Base-by-base conservation (phyloP, 1,140 invertebrate species). In the Plutomurus gul region DNA sequence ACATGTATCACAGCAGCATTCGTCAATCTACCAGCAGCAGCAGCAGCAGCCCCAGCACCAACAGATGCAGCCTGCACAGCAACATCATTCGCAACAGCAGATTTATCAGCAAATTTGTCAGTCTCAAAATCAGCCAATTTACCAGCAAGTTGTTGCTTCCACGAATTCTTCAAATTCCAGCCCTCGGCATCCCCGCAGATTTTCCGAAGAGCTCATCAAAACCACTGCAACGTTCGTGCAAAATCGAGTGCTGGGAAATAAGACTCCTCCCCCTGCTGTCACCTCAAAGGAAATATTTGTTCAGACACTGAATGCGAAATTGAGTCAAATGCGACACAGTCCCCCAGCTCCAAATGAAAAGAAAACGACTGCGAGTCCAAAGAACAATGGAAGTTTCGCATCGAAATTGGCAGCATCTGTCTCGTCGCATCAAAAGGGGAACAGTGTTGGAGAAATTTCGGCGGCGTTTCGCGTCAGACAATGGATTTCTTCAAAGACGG, bases 391-490 rank as follows among this genome's bases (percentile, higher is more conserved):
- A 22, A 79, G 83, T 40, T 81, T 82, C 46, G 72, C 77, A 46
- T 79, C 84, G 46, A 84, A 84, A 56, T 72, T 79, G 25, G 76
- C 82, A 73, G 76, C 81, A 6, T 72, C 79, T 11, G 81, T 75
- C 46, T 75, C 71, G 16, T 75, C 82, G 3, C 81, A 82, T 46
- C 81, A 84, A 5, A 80, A 79, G 25, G 77, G 79, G n/a, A 82
- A 83, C 10, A 81, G 79, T 36, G 80, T 80, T 1, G 79, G 79
- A 46, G 81, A 82, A 39, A 71, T 80, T n/a, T 80, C 78, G 11
- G 51, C 73, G 36, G 89, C 80, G 86, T 90, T 91, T 89, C 90
- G 87, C 90, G 92, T 91, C 89, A 88, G 84, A 88, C 89, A 88
- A 89, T 91, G 84, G 94, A 90, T 88, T 91, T 85, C 86, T 7